Evolutionary conservation across 2,888 invertebrate genomes (phyloP), one percentile per base, ranked within the genome.

Genomic region (Limnephilus rhombicus): DNA sequence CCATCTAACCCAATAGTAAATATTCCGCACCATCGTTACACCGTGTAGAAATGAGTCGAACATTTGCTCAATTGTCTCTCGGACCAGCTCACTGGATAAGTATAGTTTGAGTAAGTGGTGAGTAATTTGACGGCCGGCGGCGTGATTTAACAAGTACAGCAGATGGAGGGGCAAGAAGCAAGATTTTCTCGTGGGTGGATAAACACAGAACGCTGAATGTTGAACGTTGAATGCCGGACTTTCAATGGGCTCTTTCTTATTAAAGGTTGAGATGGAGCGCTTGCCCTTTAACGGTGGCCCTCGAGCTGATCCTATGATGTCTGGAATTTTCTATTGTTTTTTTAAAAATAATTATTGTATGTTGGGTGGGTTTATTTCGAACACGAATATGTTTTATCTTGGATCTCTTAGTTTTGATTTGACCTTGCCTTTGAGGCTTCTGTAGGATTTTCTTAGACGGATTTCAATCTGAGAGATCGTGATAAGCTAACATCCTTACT

Each of bases 151-250:
- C 88, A 34, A 53, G 88, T 53, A 31, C 49, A 31, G 34, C 49
- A 5, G 88, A 15, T 24, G 29, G 85, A 85, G 45, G 41, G 45
- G 49, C 49, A 15, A 68, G 88, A 88, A 29, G 24, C 68, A 24
- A 68, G n/a, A 18, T 45, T 41, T 88, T 68, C 53, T 68, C 88
- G 88, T 88, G 88, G 88, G 88, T 68, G 88, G 88, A 53, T 88
- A 88, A 88, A 88, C 31, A 68, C 68, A 68, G 68, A 68, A 68
- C 24, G 68, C 68, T 68, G 68, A 68, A 24, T 24, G 68, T 3
- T 68, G 68, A 68, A 24, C 68, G 31, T 34, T 18, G 87, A 87
- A 87, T 87, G 88, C 68, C 88, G 88, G 88, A 88, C 88, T 53
- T 53, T 53, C 88, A 80, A 88, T 88, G 88, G 53, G 18, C 68